Evolutionary conservation across 2,888 invertebrate genomes (phyloP).

Genomic region (Agrochola lychnidis): DNA sequence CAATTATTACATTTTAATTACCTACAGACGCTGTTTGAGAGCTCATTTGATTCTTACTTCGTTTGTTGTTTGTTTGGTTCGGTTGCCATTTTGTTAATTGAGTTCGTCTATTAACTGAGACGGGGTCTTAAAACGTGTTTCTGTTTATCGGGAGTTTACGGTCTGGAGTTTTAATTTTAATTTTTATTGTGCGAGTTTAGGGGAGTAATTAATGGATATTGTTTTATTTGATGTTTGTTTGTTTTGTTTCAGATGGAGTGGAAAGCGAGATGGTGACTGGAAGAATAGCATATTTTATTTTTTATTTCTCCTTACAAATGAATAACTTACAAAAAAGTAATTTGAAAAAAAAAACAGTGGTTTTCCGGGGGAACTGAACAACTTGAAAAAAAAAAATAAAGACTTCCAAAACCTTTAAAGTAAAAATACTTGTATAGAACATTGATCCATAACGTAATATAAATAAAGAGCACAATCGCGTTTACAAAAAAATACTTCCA

Average conservation of each 20-base stretch:
- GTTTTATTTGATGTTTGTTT: conserved; percentile 34
- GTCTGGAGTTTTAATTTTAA: conserved; percentile 46
- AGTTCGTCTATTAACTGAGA: conserved; percentile 54
- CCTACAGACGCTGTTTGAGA: conserved; percentile 55
- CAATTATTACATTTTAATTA: conserved; percentile 70
- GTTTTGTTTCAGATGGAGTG: conserved; percentile 12
- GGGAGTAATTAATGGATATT: conserved; percentile 37
- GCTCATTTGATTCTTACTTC: conserved; percentile 54
- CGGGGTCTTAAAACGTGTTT: conserved; percentile 50
- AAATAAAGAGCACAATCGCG: too few species aligned
- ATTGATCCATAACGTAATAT: too few species aligned
- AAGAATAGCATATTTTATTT: neutral
- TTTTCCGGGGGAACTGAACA: too few species aligned
- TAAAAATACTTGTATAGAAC: too few species aligned
- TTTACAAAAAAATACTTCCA: too few species aligned
- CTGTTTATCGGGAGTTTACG: conserved; percentile 48
- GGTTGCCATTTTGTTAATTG: conserved; percentile 54
- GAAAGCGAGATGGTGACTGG: neutral
- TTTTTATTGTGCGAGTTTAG: conserved; percentile 34
- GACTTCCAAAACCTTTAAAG: too few species aligned
- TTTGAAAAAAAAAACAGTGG: neutral
- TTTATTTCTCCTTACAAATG: neutral
- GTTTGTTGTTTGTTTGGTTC: conserved; percentile 53
- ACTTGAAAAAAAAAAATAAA: too few species aligned
- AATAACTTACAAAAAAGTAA: neutral